Conservation (phyloP, 2,113 vertebrate species). For the Ptilorrhoa leucosticta region DNA sequence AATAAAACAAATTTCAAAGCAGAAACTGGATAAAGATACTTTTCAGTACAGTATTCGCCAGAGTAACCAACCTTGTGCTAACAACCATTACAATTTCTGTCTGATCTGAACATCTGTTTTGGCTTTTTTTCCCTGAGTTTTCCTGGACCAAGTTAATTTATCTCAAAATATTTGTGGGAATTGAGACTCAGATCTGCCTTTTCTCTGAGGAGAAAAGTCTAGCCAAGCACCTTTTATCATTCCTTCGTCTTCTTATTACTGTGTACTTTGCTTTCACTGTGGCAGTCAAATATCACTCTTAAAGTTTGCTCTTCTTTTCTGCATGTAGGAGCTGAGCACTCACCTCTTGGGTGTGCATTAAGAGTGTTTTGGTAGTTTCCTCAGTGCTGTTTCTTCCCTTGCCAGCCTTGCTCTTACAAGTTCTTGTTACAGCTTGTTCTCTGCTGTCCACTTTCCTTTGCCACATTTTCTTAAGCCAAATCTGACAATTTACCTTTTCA, state of each 20-base stretch:
- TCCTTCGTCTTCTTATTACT: neutral
- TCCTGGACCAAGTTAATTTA: neutral
- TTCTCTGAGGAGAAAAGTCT: neutral
- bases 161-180: neutral
- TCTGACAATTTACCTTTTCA: neutral
- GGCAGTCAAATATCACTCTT: neutral
- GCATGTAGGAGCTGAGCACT: neutral
- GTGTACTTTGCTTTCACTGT: neutral
- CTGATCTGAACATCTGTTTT: neutral
- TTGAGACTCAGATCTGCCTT: neutral
- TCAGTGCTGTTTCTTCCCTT: neutral
- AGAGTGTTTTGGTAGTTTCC: neutral
- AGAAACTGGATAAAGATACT: neutral
- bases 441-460: neutral
- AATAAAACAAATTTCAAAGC: constrained; percentile 33
- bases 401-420: neutral
- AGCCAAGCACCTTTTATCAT: neutral
- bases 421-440: constrained; percentile 16
- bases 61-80: neutral
- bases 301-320: neutral
- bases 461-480: neutral
- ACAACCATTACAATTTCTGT: neutral
- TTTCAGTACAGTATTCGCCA: neutral
- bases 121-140: neutral
- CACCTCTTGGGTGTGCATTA: neutral